These are phyloP conservation scores for Galbula dea DNA, from an alignment of 2,113 vertebrate species.

Conservation along the genomic window DNA sequence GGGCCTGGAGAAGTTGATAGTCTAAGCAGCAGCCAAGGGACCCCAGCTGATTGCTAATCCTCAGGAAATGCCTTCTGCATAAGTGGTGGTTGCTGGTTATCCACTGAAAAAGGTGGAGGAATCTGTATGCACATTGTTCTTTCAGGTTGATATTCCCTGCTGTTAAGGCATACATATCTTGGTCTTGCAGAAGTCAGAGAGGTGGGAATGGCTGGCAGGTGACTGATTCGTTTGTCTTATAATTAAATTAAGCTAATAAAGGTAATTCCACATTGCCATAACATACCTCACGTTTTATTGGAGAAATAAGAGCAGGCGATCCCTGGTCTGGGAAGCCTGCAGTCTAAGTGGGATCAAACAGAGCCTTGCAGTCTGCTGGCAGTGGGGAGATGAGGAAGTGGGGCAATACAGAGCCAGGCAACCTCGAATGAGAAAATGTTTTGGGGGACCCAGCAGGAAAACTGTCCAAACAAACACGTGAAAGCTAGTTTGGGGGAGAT, in stretches of 20 bases:
- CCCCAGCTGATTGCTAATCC: conserved; percentile 48
- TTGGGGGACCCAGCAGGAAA: neutral
- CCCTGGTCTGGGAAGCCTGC: neutral
- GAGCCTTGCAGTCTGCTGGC: neutral
- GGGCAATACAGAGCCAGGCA: neutral
- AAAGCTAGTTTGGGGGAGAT: neutral
- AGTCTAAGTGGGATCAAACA: neutral
- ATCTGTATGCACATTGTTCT: neutral
- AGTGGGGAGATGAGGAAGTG: neutral
- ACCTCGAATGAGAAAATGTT: neutral
- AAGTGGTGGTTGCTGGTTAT: conserved; percentile 34
- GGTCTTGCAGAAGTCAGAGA: neutral
- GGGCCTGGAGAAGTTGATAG: conserved; percentile 11
- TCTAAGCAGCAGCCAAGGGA: neutral
- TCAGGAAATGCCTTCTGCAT: conserved; percentile 56
- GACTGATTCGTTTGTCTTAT: neutral
- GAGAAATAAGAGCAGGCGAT: neutral
- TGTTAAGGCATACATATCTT: neutral
- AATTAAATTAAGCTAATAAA: neutral
- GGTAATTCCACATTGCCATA: neutral
- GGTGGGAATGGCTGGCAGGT: neutral
- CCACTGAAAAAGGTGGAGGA: conserved; percentile 6
- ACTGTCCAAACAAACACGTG: neutral
- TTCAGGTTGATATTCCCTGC: neutral
- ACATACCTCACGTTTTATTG: neutral